phyloP scores from a whole-genome alignment of 2,888 invertebrate genomes.

The Pollenia amentaria region DNA sequence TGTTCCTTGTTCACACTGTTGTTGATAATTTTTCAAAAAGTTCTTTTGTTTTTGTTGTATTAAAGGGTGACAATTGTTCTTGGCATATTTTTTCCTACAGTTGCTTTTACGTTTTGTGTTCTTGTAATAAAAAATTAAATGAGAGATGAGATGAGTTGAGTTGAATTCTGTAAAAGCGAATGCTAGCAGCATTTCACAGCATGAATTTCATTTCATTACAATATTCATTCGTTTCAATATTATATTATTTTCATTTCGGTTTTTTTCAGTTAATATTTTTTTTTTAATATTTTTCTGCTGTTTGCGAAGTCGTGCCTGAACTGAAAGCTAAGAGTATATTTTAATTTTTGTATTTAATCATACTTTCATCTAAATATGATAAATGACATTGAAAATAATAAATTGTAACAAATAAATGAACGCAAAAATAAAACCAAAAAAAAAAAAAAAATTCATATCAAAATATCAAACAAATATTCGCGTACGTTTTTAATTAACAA shows the following conservation, averaged over 20 bases:
- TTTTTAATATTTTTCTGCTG: slow-evolving; percentile 22
- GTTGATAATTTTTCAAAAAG: slow-evolving; percentile 60
- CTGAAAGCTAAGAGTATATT: slow-evolving; percentile 18
- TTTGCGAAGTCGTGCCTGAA: slow-evolving; percentile 27
- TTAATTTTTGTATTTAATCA: slow-evolving; percentile 55
- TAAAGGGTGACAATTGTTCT: slow-evolving; percentile 55
- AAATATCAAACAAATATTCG: not conserved
- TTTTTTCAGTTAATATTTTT: not conserved
- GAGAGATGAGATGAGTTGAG: slow-evolving; percentile 24
- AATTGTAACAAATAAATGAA: slow-evolving; percentile 1
- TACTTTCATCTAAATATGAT: slow-evolving; percentile 43
- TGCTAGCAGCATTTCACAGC: slow-evolving; percentile 51
- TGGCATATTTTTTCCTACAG: slow-evolving; percentile 48
- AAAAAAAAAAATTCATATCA: not conserved
- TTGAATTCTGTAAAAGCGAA: too few species aligned
- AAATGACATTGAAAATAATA: slow-evolving; percentile 49
- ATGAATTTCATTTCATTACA: slow-evolving; percentile 61
- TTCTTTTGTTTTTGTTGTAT: slow-evolving; percentile 21
- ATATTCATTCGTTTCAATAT: slow-evolving; percentile 37
- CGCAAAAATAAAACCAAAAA: not conserved
- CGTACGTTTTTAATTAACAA: too few species aligned
- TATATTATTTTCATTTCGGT: slow-evolving; percentile 28
- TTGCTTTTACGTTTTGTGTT: not conserved
- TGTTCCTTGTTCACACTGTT: slow-evolving; percentile 51
- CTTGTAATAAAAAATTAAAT: slow-evolving; percentile 28